Conservation (phyloP, 1,140 invertebrate species). For the Nylanderia fulva region DNA sequence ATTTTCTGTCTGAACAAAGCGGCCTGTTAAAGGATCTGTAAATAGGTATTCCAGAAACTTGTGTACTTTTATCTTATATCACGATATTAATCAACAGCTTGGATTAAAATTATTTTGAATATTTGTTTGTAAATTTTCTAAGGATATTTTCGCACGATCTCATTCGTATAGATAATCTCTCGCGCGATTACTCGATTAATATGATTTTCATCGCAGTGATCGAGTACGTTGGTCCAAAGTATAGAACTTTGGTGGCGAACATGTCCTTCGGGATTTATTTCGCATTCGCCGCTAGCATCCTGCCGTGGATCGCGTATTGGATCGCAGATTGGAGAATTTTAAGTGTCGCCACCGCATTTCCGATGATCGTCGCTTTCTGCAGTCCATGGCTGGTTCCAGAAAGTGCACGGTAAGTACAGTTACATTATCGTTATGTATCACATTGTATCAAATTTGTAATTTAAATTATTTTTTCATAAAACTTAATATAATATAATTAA, state of each 20-base stretch:
- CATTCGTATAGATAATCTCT: background rate
- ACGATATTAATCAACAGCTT: background rate
- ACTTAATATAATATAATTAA: background rate
- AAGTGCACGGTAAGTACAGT: constrained; percentile 89
- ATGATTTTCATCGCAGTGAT: constrained; percentile 87
- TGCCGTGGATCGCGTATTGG: constrained; percentile 94
- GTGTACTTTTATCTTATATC: background rate
- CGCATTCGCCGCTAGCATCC: constrained; percentile 90
- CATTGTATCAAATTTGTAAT: constrained; percentile 15
- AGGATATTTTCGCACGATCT: background rate
- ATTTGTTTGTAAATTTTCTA: background rate
- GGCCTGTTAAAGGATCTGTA: background rate
- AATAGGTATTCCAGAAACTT: constrained; percentile 9
- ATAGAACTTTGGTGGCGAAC: constrained; percentile 94
- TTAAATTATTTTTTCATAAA: constrained; percentile 27
- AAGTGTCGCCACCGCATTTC: constrained; percentile 91
- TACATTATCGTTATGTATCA: background rate
- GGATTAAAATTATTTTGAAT: background rate
- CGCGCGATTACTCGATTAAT: background rate
- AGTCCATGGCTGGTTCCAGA: constrained; percentile 93
- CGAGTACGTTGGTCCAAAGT: constrained; percentile 95
- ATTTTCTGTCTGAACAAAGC: constrained; percentile 23
- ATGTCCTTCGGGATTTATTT: constrained; percentile 96
- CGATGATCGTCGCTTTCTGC: constrained; percentile 89
- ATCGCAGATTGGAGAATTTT: constrained; percentile 92